Conservation (phyloP, 2,113 vertebrate species). For the Protobothrops mucrosquamatus region DNA sequence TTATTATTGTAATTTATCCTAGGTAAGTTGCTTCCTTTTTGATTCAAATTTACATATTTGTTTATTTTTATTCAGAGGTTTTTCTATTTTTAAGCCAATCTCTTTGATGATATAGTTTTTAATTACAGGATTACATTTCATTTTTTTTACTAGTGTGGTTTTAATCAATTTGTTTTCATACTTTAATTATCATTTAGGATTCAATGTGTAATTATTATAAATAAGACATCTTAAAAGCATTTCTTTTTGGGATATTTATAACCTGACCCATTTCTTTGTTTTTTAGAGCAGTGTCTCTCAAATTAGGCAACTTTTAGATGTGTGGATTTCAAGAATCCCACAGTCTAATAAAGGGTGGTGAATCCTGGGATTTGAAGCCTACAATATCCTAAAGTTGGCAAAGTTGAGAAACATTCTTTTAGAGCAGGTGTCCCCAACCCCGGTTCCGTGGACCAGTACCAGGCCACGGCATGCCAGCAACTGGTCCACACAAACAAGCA, state of each 20-base stretch:
- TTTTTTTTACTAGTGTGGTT: background rate
- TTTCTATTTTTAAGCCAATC: background rate
- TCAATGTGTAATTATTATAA: background rate
- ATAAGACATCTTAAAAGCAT: background rate
- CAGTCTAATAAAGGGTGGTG: background rate
- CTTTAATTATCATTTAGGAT: background rate
- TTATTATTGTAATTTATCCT: background rate
- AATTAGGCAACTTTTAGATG: background rate
- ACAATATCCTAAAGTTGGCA: background rate
- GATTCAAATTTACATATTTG: background rate
- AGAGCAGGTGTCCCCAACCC: no score
- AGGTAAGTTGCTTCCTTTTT: background rate
- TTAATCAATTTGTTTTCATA: background rate
- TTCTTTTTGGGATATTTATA: background rate
- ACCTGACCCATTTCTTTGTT: background rate
- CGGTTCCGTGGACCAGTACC: no score
- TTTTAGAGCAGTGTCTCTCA: background rate
- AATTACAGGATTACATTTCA: background rate
- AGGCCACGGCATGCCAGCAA: no score
- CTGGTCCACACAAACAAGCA: no score
- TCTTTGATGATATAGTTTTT: background rate
- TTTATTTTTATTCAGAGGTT: background rate
- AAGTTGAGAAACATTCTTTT: background rate
- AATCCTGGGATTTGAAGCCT: background rate
- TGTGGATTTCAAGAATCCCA: background rate